Evolutionary conservation across 2,113 vertebrate genomes (phyloP).

Genomic region (Paraplagusia blochii): DNA sequence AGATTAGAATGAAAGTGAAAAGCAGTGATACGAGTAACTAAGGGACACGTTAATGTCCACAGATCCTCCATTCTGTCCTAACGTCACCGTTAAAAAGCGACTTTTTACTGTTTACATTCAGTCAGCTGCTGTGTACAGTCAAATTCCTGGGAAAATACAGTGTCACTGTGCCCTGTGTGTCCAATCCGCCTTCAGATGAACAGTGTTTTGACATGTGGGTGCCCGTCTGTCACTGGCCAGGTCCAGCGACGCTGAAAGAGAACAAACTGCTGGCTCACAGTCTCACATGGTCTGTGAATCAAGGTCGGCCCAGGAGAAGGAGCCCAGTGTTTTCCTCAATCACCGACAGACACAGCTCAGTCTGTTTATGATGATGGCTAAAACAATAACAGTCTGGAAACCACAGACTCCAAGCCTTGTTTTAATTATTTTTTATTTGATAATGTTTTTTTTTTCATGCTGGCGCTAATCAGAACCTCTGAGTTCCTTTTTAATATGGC

Average conservation of each 20-base stretch:
- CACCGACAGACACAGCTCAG: constrained; percentile 60
- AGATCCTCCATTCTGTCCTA: not conserved
- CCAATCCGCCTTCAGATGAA: constrained; percentile 43
- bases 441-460: constrained; percentile 54
- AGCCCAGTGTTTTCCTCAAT: constrained; percentile 58
- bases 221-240: constrained; percentile 64
- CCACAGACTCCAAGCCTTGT: constrained; percentile 39
- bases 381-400: constrained; percentile 59
- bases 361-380: constrained; percentile 56
- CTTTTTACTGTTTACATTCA: constrained; percentile 26
- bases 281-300: constrained; percentile 55
- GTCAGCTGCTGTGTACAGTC: constrained; percentile 3
- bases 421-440: constrained; percentile 58
- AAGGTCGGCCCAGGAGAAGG: constrained; percentile 54
- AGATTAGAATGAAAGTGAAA: constrained; percentile 2
- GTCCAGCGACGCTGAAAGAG: constrained; percentile 65
- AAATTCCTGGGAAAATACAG: constrained; percentile 5
- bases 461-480: constrained; percentile 48
- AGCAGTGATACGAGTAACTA: not conserved
- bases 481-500: constrained; percentile 52
- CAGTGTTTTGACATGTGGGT: constrained; percentile 65
- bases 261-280: constrained; percentile 49
- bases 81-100: constrained; percentile 21
- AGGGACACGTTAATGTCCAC: too few species aligned
- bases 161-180: constrained; percentile 9